Base-by-base conservation (phyloP, 2,113 vertebrate genomes). In the Camarhynchus parvulus region DNA sequence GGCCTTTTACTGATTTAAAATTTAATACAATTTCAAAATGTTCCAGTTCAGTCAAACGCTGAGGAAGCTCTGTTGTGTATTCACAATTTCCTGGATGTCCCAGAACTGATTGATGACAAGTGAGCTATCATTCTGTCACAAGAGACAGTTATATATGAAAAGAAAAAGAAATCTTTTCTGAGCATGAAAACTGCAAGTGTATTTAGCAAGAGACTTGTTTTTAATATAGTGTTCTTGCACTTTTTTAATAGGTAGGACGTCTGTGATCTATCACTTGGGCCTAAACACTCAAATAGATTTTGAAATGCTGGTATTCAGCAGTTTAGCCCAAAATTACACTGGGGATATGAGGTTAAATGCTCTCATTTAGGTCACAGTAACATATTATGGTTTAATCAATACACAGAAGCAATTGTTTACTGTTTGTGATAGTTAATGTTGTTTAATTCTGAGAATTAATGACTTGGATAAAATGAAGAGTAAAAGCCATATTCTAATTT, bases 381-480 rank as follows among this genome's bases (percentile, higher is more conserved):
- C 61, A 55, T 86, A 72, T 61, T 64, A 68, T 47, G 28, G 83
- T 88, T 39, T 64, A 90, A 92, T 95, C 88, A 86, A 81, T 91
- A 83, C 24, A 61, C 44, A 88, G 37, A 87, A 58, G 46, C n/a
- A 92, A 85, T 77, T 85, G 59, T 76, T 96, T 94, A 83, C 69
- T 94, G 27, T 88, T 92, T 86, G 27, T 79, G 30, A 63, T 87
- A 68, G 66, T 49, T 93, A 87, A 73, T 8, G 49, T 70, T 82
- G 35, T 75, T 89, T 87, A 94, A 83, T 93, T 84, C 35, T 90
- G 75, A 97, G 93, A 94, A 88, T 46, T 92, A 92, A 94, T 90
- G 49, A 49, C 33, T 74, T 94, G 70, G 41, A 67, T 75, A 91
- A 88, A 94, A 90, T 82, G 31, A 91, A 91, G 37, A 92, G n/a